Evolutionary conservation across 2,797 vertebrate genomes (phyloP).

Genomic region (Helarctos malayanus): DNA sequence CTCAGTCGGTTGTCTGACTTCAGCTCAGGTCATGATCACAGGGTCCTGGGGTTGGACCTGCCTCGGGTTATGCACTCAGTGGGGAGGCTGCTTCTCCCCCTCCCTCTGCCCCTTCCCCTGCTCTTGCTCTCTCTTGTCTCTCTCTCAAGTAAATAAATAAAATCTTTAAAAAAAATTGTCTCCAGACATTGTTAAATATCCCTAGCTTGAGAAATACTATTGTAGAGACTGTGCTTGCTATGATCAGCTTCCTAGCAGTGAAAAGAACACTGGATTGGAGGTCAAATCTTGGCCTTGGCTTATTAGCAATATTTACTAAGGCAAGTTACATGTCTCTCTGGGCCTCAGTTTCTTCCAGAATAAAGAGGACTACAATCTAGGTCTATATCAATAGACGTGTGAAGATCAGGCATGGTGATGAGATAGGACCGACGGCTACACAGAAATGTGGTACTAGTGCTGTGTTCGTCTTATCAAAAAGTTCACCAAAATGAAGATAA

Average conservation of each 20-base stretch:
- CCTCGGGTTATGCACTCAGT: no score
- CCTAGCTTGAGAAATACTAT: neutral
- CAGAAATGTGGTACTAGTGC: neutral
- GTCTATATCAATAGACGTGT: neutral
- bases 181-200: slow-evolving; percentile 1
- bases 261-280: slow-evolving; percentile 5
- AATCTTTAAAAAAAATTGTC: neutral
- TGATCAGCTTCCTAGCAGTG: neutral
- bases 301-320: neutral
- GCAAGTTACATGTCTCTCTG: neutral
- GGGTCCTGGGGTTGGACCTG: no score
- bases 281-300: neutral
- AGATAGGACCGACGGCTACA: neutral
- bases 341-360: slow-evolving; percentile 30
- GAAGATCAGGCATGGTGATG: neutral
- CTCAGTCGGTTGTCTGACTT: neutral
- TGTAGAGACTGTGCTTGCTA: neutral
- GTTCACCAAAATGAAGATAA: slow-evolving; percentile 36
- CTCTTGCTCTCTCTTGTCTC: no score
- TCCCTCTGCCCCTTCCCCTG: no score
- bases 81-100: no score
- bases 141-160: neutral
- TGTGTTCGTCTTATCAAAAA: slow-evolving; percentile 50
- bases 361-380: slow-evolving; percentile 29
- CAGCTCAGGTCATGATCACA: no score